A percentile compares a stretch with the other conserved stretches of the same genome.
Conservation (phyloP, 2,888 invertebrate genomes). For the Drosophila histrio region DNA sequence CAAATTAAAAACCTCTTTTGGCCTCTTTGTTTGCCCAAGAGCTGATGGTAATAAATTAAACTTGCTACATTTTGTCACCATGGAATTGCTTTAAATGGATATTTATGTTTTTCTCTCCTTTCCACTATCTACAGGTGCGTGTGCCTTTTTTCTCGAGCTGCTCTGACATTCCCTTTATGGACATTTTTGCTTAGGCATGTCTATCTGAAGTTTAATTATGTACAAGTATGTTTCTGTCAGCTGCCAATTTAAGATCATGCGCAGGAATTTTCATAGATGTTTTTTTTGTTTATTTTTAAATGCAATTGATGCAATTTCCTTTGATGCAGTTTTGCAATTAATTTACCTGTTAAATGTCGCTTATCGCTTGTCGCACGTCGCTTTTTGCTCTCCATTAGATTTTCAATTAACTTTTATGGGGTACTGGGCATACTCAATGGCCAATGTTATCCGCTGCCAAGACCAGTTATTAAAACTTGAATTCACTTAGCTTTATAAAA, state of each 20-base stretch:
- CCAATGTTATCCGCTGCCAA: constrained; percentile 20
- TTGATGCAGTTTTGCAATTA: constrained; percentile 46
- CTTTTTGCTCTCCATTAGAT: constrained; percentile 44
- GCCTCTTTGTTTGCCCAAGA: constrained; percentile 60
- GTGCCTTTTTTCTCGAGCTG: constrained; percentile 18
- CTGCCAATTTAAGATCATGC: constrained; percentile 18
- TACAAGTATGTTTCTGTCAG: constrained; percentile 5
- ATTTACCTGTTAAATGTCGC: constrained; percentile 25
- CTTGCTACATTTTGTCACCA: constrained; percentile 71
- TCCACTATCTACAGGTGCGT: constrained; percentile 12
- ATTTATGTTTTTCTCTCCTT: constrained; percentile 59
- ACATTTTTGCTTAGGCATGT: constrained; percentile 1
- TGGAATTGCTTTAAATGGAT: constrained; percentile 70
- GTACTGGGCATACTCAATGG: background rate
- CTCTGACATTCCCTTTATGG: constrained; percentile 21
- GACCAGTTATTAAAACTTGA: constrained; percentile 72
- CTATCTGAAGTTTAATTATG: constrained; percentile 45
- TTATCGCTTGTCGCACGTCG: background rate
- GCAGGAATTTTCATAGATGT: background rate
- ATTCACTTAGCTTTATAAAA: constrained; percentile 61
- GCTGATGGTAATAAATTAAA: constrained; percentile 70
- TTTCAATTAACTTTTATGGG: constrained; percentile 67
- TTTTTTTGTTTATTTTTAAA: background rate
- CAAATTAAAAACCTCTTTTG: constrained; percentile 68
- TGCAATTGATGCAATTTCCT: constrained; percentile 30